Evolutionary conservation across 2,888 invertebrate species (phyloP), one percentile per base, ranked within the genome.

Genomic region (Horisme vitalbata): DNA sequence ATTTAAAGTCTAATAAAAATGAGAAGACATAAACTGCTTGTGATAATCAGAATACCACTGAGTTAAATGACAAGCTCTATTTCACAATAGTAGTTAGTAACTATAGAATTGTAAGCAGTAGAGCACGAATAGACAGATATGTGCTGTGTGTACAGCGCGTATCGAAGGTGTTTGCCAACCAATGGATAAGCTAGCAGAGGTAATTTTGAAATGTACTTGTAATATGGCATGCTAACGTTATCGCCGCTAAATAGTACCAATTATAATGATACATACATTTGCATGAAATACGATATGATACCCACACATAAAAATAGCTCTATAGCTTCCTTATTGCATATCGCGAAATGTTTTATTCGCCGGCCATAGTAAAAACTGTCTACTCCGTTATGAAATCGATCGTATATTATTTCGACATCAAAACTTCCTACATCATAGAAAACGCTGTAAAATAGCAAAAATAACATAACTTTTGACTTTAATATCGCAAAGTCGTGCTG

Each of bases 401-500:
- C 20, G 32, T 33, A 34, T 41, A 28, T n/a, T 27, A 30, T 33
- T 33, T 39, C 35, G 23, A 43, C 35, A 39, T 34, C 21, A 41
- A 46, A 36, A 30, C 35, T 32, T 30, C 20, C 33, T 32, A 18
- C 20, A 28, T 28, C 11, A 27, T 41, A 37, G 9, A 20, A 24
- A 31, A 41, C 26, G 55, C 61, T 43, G 58, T 61, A 49, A 57
- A 62, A 58, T 59, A 33, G 45, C 50, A 44, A 48, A 48, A 55
- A 5, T 55, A 60, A 61, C 59, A 61, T 57, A 59, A 61, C 59
- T 57, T 61, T 61, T 59, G 49, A 43, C 45, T 47, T 41, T 50
- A 64, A 57, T 44, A 54, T 59, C 61, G 52, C 64, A 61, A 64
- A 62, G 55, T 60, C 60, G 52, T 55, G 57, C 50, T 37, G 55